phyloP scores from a whole-genome alignment of 2,888 invertebrate genomes.

The Bruchidius siliquastri region DNA sequence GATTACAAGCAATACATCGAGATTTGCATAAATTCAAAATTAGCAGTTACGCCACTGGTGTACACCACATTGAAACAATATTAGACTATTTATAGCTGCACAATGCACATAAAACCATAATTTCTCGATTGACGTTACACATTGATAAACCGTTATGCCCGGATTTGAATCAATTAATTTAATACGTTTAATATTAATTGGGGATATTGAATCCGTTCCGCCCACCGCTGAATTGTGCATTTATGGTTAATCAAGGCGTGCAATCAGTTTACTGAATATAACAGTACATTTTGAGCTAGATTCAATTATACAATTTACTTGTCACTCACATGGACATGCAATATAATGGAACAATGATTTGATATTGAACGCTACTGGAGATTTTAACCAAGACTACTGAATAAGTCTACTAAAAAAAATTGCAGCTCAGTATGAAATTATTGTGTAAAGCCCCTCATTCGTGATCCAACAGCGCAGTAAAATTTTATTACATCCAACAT shows the following conservation, averaged over 20 bases:
- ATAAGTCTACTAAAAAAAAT: too few relatives aligned
- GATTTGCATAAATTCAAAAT: too few relatives aligned
- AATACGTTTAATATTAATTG: neutral
- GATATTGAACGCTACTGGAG: neutral
- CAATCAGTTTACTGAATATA: neutral
- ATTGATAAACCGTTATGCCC: neutral
- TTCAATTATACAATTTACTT: neutral
- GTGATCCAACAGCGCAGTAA: too few relatives aligned
- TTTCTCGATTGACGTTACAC: neutral
- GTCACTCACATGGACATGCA: neutral
- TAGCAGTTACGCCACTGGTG: neutral
- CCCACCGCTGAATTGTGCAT: neutral
- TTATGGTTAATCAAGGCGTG: neutral
- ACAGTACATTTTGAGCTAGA: neutral
- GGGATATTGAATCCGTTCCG: neutral
- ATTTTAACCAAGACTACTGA: too few relatives aligned
- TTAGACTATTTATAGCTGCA: too few relatives aligned
- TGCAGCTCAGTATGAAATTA: too few relatives aligned
- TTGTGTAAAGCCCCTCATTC: too few relatives aligned
- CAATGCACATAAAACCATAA: neutral
- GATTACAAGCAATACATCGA: too few relatives aligned
- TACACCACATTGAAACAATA: neutral
- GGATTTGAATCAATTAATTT: neutral
- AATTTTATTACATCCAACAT: too few relatives aligned
- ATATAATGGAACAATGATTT: neutral